Evolutionary conservation across 2,797 vertebrate species (phyloP), one percentile per base, ranked within the genome.

Genomic region (Somateria mollissima): DNA sequence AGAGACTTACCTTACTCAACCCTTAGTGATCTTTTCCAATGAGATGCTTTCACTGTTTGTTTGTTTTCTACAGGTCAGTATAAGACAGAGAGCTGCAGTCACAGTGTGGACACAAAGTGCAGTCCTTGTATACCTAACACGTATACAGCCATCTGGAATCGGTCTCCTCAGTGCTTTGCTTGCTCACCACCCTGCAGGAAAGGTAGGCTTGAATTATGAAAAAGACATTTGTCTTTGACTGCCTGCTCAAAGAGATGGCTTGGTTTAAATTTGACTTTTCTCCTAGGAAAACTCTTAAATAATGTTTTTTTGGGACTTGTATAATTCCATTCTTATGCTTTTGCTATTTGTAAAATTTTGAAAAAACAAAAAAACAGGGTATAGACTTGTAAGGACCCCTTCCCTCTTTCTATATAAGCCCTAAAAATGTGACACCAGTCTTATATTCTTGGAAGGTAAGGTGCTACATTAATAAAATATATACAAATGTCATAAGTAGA

Each of bases 151-250:
- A 27, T 94, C 78, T 98, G 96, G 97, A 98, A 98, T 21, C 14
- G 10, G 43, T 81, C 96, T 15, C 13, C n/a, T 1, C 92, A 72
- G 28, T 98, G 98, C 71, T 93, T 98, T 20, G 94, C 96, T 75
- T 98, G 98, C 25, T 58, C 78, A 1, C 86, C 97, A 8, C 86
- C 37, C 56, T 98, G 98, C 85, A 91, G 56, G 53, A 5, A 21
- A 30, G 95, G 98, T 98, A 91, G 78, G 56, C 11, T 5, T 18
- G 43, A 12, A 3, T 25, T 53, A 18, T 8, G 10, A 10, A n/a
- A 74, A 60, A 25, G 13, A 6, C n/a, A 11, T 54, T 51, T 72
- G 67, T 45, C 34, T 58, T 84, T 21, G 72, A 13, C 56, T 72
- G 75, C 27, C 32, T 73, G 34, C 57, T 72, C n/a, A 17, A 11